Percentiles rank a stretch among this genome's conserved stretches.
phyloP scores from a whole-genome alignment of 2,888 invertebrate genomes.

The Epiblema foenella region DNA sequence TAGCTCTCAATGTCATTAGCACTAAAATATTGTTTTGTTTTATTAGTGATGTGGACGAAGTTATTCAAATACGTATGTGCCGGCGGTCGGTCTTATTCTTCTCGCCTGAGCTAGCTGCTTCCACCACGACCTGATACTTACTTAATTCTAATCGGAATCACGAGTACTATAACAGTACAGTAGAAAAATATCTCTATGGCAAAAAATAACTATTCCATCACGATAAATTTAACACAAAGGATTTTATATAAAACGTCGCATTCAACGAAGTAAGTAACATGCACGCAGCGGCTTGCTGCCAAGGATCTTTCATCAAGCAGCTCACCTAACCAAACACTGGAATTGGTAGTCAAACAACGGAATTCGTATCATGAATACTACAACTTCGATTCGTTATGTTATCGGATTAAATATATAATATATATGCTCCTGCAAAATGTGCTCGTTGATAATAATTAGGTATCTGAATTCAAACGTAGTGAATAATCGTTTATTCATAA shows the following conservation, averaged over 20 bases:
- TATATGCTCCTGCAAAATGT: background rate
- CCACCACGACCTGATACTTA: too few relatives aligned
- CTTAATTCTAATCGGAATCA: background rate
- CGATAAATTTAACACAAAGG: background rate
- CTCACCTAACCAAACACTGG: conserved; percentile 17
- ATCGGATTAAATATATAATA: background rate
- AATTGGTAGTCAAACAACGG: conserved; percentile 19
- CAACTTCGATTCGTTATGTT: conserved; percentile 1
- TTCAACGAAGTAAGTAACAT: background rate
- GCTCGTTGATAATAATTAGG: background rate
- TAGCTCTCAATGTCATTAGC: conserved; percentile 19
- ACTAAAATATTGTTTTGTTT: conserved; percentile 25
- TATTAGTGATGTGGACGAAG: background rate
- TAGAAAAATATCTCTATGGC: background rate
- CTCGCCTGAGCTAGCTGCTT: background rate
- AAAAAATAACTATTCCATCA: background rate
- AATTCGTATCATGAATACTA: conserved; percentile 8
- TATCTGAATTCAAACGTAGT: too few relatives aligned
- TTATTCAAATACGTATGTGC: background rate
- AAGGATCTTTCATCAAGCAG: background rate
- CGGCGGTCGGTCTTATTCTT: conserved; percentile 3
- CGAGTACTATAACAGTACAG: background rate
- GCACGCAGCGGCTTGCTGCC: background rate
- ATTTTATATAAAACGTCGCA: background rate
- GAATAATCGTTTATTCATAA: background rate